Evolutionary conservation across 1,140 invertebrate species (phyloP).

Genomic region (Whitmania pigra): DNA sequence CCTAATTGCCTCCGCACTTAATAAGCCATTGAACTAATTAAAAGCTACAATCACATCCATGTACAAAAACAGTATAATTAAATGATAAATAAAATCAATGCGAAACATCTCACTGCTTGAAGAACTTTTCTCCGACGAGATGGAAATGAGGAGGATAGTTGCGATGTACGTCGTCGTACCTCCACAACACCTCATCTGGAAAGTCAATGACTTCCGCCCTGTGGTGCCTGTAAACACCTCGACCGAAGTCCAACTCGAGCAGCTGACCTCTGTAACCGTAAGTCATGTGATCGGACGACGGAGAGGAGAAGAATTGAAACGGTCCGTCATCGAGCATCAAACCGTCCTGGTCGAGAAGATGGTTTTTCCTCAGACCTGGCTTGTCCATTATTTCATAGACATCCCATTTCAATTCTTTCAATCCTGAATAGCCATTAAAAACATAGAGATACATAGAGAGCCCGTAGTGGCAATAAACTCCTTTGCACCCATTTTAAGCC

Average conservation of each 20-base stretch:
- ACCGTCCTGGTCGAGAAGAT: constrained; percentile 9
- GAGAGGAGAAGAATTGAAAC: constrained; percentile 16
- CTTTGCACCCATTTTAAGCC: no score
- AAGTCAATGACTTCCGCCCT: constrained; percentile 12
- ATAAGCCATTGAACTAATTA: no score
- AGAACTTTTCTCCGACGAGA: constrained; percentile 17
- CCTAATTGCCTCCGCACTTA: no score
- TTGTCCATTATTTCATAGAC: constrained; percentile 22
- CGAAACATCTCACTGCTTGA: constrained; percentile 5
- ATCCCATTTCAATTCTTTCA: constrained; percentile 24
- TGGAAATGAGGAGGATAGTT: constrained; percentile 15
- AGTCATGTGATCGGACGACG: constrained; percentile 11
- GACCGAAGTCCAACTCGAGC: constrained; percentile 21
- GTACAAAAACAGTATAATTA: no score
- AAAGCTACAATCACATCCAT: no score
- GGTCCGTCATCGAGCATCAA: neutral
- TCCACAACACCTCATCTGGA: constrained; percentile 13
- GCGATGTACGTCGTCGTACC: constrained; percentile 18
- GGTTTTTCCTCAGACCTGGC: constrained; percentile 20
- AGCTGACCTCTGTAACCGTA: constrained; percentile 25
- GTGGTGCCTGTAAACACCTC: constrained; percentile 5
- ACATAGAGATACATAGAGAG: neutral
- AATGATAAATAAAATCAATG: no score
- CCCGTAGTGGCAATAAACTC: no score
- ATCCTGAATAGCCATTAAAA: constrained; percentile 16